phyloP scores from a whole-genome alignment of 2,888 invertebrate species.

The Criorhina ranunculi region DNA sequence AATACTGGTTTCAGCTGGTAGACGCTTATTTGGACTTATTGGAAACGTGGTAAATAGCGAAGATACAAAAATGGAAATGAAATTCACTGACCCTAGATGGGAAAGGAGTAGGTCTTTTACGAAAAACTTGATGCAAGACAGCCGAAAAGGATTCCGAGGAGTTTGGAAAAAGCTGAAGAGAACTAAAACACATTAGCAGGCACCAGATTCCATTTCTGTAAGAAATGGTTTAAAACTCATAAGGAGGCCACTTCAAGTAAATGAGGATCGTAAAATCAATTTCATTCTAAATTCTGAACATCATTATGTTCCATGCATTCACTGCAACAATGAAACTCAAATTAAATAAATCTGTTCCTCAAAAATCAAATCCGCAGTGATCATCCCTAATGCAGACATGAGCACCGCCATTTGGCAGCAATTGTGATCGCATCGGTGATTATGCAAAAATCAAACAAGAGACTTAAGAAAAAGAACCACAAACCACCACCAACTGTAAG shows the following conservation, averaged over 20 bases:
- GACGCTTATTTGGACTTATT: too few relatives aligned
- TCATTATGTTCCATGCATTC: constrained; percentile 24
- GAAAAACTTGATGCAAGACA: too few relatives aligned
- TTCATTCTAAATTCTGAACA: constrained; percentile 20
- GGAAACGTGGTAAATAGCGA: too few relatives aligned
- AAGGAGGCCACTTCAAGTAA: neutral
- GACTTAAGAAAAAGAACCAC: constrained; percentile 13
- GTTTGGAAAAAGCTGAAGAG: too few relatives aligned
- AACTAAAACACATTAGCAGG: too few relatives aligned
- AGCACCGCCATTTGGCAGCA: constrained; percentile 53
- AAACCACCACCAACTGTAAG: constrained; percentile 30
- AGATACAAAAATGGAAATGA: too few relatives aligned
- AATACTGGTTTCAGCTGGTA: too few relatives aligned
- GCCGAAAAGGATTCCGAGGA: too few relatives aligned
- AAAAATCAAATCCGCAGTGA: constrained; percentile 10
- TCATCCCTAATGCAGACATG: constrained; percentile 17
- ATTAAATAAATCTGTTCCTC: constrained; percentile 45
- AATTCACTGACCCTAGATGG: too few relatives aligned
- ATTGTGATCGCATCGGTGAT: constrained; percentile 60
- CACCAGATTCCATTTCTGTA: too few relatives aligned
- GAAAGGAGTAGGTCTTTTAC: too few relatives aligned
- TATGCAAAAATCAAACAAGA: constrained; percentile 69
- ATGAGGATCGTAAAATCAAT: neutral
- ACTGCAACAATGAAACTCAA: constrained; percentile 28
- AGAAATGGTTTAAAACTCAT: too few relatives aligned